Evolutionary conservation across 2,888 invertebrate species (phyloP), one percentile per base, ranked within the genome.

Genomic region (Epinotia ramella): DNA sequence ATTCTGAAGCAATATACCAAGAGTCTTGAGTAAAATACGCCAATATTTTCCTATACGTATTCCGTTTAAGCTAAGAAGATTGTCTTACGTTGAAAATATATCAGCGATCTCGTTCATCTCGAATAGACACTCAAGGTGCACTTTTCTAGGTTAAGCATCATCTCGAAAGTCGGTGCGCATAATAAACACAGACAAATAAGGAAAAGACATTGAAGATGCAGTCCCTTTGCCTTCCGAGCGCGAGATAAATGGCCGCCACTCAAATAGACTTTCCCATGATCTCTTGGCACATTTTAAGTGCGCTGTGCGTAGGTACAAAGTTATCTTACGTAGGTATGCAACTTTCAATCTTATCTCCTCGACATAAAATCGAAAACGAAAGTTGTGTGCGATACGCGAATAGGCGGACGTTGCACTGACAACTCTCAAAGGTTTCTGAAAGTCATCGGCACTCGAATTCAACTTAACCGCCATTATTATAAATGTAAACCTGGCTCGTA

Each of bases 131-230:
- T 76, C 73, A 74, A 81, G 79, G 74, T 75, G 72, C 68, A 62
- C 80, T 83, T 86, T 86, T 86, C 85, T 87, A 87, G 88, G 87
- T 86, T 88, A 87, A 86, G 85, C 83, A 82, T 84, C 86, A 86
- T 85, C 87, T 87, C 79, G 86, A 89, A 88, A 89, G 88, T 85
- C 81, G 84, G 81, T 81, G 81, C 85, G 86, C 86, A 87, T 87
- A 86, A 82, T 84, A 82, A 87, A 83, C 83, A 80, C 79, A 80
- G 80, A 85, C 86, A 85, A 85, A 88, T 87, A 88, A 85, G 88
- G 87, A 84, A 84, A 87, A 67, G 57, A 28, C 67, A 72, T 76
- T 85, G 86, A 87, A 84, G 84, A 84, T 87, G 85, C 81, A 83
- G 82, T 80, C 80, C 81, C 79, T 77, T 78, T 79, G 80, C 78